These are phyloP conservation scores for Platalea minor DNA, from an alignment of 2,797 vertebrate species.

Conservation along the genomic window DNA sequence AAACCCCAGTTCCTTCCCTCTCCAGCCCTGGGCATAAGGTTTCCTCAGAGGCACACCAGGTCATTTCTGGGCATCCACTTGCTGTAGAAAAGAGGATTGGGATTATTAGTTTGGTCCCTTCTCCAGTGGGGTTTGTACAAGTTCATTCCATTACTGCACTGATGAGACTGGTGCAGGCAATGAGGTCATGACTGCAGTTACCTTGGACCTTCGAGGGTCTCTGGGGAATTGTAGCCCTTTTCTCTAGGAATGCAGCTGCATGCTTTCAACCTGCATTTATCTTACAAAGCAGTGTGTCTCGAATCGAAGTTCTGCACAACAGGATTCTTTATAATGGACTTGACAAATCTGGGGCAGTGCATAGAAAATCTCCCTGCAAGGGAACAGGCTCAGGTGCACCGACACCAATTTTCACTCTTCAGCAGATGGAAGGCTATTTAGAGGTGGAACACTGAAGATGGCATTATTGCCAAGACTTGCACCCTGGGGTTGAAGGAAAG, in stretches of 20 bases:
- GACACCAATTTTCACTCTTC: constrained; percentile 40
- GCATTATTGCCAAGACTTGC: background rate
- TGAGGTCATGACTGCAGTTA: constrained; percentile 35
- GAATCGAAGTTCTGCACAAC: constrained; percentile 28
- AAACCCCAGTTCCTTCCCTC: background rate
- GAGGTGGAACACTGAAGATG: constrained; percentile 18
- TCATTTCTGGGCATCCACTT: background rate
- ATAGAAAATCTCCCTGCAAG: constrained; percentile 49
- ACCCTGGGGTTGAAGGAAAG: background rate
- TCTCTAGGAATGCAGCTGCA: constrained; percentile 58
- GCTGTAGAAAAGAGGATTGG: background rate
- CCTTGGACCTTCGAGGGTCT: constrained; percentile 49
- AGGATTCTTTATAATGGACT: constrained; percentile 61
- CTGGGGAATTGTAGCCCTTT: constrained; percentile 38
- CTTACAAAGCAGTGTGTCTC: constrained; percentile 26
- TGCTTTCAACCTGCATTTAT: constrained; percentile 39
- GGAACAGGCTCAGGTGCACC: constrained; percentile 46
- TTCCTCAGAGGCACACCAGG: background rate
- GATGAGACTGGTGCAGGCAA: background rate
- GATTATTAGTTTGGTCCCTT: background rate
- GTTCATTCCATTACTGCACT: background rate
- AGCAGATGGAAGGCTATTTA: constrained; percentile 63
- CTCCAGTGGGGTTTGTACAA: constrained; percentile 8
- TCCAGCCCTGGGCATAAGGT: background rate
- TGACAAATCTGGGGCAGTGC: constrained; percentile 67